Conservation (phyloP, 2,113 vertebrate species). For the Dipodomys stephensi region DNA sequence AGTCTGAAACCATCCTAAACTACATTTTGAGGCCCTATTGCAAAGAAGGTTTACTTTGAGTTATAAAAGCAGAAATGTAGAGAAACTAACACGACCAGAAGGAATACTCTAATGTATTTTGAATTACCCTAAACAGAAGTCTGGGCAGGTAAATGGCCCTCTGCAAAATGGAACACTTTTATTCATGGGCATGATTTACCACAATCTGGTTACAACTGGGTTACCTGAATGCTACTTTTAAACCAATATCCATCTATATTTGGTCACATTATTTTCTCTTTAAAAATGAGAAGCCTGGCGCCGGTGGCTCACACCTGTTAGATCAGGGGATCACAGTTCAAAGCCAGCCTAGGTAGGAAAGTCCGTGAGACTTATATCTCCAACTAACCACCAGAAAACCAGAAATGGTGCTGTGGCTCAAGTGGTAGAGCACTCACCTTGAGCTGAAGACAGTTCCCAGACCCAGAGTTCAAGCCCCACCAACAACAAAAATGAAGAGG, state of each 20-base stretch:
- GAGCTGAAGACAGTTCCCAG: too few species aligned
- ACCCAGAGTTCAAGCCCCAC: too few species aligned
- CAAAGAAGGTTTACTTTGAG: neutral
- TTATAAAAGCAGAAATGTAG: slow-evolving; percentile 14
- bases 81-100: neutral
- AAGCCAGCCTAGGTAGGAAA: too few species aligned
- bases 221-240: neutral
- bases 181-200: neutral
- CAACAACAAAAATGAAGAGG: too few species aligned
- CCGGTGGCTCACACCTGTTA: too few species aligned
- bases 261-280: neutral
- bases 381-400: too few species aligned
- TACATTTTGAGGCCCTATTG: neutral
- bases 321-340: too few species aligned
- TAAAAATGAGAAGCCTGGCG: too few species aligned
- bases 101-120: neutral
- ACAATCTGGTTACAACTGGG: neutral
- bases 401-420: too few species aligned
- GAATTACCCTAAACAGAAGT: neutral
- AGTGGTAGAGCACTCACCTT: too few species aligned
- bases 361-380: too few species aligned
- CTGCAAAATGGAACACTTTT: neutral
- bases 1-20: neutral
- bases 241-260: neutral
- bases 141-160: neutral